phyloP scores from a whole-genome alignment of 2,113 vertebrate genomes.

The Chaetorhynchus papuensis region DNA sequence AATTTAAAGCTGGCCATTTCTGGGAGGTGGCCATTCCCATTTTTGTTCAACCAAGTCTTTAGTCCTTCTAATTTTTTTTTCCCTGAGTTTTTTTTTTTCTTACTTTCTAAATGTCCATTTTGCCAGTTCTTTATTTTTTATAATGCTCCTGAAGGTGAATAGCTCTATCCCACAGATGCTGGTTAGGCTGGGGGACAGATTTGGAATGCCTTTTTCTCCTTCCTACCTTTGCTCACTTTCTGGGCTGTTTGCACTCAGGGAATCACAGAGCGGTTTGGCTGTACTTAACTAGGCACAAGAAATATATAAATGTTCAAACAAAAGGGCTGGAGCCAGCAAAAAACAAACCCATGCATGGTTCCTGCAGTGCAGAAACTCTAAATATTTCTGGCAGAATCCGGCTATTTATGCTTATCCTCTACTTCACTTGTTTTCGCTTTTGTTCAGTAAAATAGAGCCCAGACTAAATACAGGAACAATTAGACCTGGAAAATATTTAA shows the following conservation, averaged over 20 bases:
- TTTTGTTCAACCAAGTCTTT: background rate
- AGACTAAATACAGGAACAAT: constrained; percentile 31
- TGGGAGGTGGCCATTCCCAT: background rate
- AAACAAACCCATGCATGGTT: background rate
- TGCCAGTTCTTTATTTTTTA: background rate
- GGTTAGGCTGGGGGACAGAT: background rate
- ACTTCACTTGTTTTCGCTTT: background rate
- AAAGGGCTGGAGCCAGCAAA: background rate
- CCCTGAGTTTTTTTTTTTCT: background rate
- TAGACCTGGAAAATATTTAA: constrained; percentile 26
- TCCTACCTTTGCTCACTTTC: background rate
- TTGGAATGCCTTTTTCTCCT: background rate
- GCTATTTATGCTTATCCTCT: background rate
- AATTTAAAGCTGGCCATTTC: background rate
- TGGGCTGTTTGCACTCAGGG: background rate
- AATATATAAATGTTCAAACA: background rate
- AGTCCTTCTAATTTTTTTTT: background rate
- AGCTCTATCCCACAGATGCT: background rate
- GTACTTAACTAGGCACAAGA: background rate
- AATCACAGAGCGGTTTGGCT: background rate
- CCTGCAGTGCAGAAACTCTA: background rate
- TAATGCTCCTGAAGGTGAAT: background rate
- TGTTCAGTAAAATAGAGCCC: background rate
- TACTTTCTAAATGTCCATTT: background rate
- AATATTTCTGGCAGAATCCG: constrained; percentile 4